Base-by-base conservation (phyloP, 2,888 invertebrate genomes). In the Melipona bicolor region DNA sequence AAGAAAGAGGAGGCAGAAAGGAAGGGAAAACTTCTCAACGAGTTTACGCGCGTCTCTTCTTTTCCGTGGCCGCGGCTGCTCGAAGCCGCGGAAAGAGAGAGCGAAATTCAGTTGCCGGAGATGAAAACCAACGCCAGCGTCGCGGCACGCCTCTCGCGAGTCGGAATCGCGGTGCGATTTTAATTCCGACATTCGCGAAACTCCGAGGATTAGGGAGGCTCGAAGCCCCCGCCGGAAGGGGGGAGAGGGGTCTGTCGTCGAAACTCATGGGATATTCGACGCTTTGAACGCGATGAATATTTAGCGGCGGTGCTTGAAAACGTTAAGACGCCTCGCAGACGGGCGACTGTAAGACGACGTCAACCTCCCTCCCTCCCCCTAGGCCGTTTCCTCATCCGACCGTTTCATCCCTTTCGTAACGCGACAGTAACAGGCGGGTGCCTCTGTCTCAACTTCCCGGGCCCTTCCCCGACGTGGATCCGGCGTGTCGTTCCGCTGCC, bases 271-370 rank as follows among this genome's bases (percentile, higher is more conserved):
- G 73, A 77, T 84, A 85, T 89, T 90, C 84, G 79, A 75, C 86
- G 87, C 89, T 88, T 32, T 88, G 86, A 83, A 85, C 87, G 85
- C 78, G 79, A 88, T 89, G 89, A 89, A 89, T 89, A 89, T 89
- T 89, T 89, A 89, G 87, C 81, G 74, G 69, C 73, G 75, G 76
- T 72, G 71, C 76, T 87, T 81, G 69, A 75, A 81, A 86, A 61
- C 5, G 61, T 61, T 59, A 87, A 87, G 88, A 83, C 82, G 88
- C 81, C 67, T 82, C 70, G 81, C 73, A 88, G 87, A 87, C 87
- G 81, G 19, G 79, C 79, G 49, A 75, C 81, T 78, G 32, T 70
- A 74, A 72, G 49, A 27, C 59, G 65, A 83, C 85, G 85, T 77
- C 79, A 77, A 83, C 87, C 79, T 56, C 68, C 19, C 43, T 50